phyloP scores from a whole-genome alignment of 2,888 invertebrate species.

The Scaptomyza caliginosa region DNA sequence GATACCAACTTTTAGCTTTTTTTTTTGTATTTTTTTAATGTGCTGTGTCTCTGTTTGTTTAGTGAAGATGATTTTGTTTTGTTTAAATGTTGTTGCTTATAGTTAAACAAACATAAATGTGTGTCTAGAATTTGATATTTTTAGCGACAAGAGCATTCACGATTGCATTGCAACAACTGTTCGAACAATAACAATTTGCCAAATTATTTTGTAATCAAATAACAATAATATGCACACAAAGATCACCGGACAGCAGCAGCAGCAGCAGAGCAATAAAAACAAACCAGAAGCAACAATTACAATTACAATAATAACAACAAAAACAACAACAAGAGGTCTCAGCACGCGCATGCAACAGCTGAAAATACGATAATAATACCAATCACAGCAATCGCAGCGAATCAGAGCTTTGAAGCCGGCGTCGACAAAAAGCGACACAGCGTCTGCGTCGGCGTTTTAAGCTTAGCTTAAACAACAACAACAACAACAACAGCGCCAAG shows the following conservation, averaged over 20 bases:
- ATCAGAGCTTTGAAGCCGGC: conserved; percentile 27
- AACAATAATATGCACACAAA: conserved; percentile 13
- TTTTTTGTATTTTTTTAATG: conserved; percentile 7
- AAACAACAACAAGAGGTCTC: conserved; percentile 4
- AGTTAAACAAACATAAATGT: conserved; percentile 5
- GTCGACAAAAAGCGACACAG: background rate
- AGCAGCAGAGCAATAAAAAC: conserved; percentile 11
- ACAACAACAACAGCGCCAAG: background rate
- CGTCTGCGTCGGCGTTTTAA: conserved; percentile 38
- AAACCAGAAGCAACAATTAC: conserved; percentile 11
- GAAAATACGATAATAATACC: conserved; percentile 6
- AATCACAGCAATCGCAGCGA: conserved; percentile 3
- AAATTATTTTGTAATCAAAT: conserved; percentile 44
- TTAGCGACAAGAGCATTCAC: background rate
- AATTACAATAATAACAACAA: conserved; percentile 2
- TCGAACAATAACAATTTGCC: conserved; percentile 30
- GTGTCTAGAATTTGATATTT: background rate
- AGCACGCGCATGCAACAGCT: conserved; percentile 48
- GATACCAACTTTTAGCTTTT: background rate
- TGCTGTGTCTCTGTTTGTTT: conserved; percentile 5
- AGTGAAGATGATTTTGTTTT: background rate
- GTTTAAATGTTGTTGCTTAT: background rate
- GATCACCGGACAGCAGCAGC: conserved; percentile 19
- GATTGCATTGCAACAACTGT: conserved; percentile 4
- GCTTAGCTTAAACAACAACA: conserved; percentile 18